Evolutionary conservation across 2,797 vertebrate genomes (phyloP).

Genomic region (Liasis olivaceus): DNA sequence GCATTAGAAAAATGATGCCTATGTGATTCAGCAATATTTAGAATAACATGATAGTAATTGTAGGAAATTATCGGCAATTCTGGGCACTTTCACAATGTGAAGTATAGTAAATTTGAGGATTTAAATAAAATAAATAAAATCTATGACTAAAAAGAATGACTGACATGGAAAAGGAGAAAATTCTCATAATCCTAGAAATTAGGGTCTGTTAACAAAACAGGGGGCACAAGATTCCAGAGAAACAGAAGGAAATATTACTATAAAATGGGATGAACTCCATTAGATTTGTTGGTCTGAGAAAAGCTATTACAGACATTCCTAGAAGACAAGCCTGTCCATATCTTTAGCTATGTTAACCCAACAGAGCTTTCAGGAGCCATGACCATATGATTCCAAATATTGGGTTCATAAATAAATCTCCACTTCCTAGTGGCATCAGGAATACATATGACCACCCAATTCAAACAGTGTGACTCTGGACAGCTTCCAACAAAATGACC

Average conservation of each 20-base stretch:
- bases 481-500: background rate
- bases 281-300: background rate
- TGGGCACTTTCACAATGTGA: background rate
- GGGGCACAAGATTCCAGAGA: background rate
- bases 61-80: background rate
- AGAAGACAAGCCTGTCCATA: background rate
- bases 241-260: background rate
- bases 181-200: background rate
- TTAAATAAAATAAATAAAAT: background rate
- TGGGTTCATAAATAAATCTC: background rate
- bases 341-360: background rate
- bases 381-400: background rate
- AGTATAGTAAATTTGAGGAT: background rate
- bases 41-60: background rate
- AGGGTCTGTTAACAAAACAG: background rate
- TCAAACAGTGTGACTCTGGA: background rate
- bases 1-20: background rate
- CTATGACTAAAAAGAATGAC: background rate
- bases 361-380: background rate
- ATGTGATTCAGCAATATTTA: background rate
- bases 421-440: background rate
- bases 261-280: background rate
- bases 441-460: background rate
- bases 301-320: background rate
- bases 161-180: background rate